These are phyloP conservation scores for Rhizomys pruinosus DNA, from an alignment of 2,113 vertebrate genomes.

Conservation along the genomic window DNA sequence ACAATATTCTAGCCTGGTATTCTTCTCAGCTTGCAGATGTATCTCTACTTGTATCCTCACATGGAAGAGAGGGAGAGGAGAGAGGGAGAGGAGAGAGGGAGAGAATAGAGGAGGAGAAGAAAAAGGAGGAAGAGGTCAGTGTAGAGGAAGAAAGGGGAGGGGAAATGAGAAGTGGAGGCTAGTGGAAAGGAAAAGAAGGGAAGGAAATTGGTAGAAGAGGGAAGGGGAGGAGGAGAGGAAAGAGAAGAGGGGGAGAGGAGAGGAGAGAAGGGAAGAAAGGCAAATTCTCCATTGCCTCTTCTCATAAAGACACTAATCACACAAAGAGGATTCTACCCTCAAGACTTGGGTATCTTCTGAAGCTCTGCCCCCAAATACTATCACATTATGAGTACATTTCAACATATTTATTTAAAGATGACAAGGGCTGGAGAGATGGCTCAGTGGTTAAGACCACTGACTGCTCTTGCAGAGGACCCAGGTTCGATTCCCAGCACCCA, in stretches of 20 bases:
- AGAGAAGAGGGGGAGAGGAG: not conserved
- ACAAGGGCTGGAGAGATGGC: too few relatives aligned
- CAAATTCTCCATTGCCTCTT: not conserved
- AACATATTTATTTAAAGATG: not conserved
- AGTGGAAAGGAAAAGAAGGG: too few relatives aligned
- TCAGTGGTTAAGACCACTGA: too few relatives aligned
- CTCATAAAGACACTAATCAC: not conserved
- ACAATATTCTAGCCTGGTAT: too few relatives aligned
- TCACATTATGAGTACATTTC: not conserved
- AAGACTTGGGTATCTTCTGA: not conserved
- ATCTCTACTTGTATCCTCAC: not conserved
- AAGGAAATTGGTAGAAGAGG: not conserved
- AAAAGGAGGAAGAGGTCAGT: not conserved
- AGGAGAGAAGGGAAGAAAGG: not conserved
- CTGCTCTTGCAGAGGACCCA: too few relatives aligned
- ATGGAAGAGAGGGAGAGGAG: not conserved
- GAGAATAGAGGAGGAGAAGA: rapidly evolving
- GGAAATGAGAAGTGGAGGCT: too few relatives aligned
- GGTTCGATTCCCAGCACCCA: too few relatives aligned
- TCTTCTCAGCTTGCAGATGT: not conserved
- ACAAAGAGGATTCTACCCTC: not conserved
- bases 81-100: rapidly evolving
- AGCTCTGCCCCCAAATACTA: not conserved
- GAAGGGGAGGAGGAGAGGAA: not conserved
- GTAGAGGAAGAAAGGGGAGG: not conserved